Evolutionary conservation across 1,140 invertebrate genomes (phyloP), one percentile per base, ranked within the genome.

Genomic region (Ctenoplectra terminalis): DNA sequence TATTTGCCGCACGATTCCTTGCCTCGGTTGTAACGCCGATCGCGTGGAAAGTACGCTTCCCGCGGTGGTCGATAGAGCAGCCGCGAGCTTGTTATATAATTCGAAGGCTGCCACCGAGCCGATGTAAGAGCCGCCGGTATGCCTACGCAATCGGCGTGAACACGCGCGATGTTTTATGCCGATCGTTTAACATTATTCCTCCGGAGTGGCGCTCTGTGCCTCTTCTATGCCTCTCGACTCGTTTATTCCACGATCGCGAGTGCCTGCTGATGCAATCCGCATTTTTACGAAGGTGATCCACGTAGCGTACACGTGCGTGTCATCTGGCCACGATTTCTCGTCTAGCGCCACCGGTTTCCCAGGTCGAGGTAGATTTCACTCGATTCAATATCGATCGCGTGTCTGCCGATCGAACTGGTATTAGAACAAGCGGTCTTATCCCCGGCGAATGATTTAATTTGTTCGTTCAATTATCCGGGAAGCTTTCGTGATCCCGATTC

Each of bases 41-140:
- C 67, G 76, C 67, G 76, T 26, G 67, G 76, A 72, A 79, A 58
- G 40, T 70, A 79, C 46, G 46, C 20, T 69, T 58, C 9, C 54
- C 76, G 46, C 34, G 76, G 67, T 63, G 67, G n/a, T 72, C 67
- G 67, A 63, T 40, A 7, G 34, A 52, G 43, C 46, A 50, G 26
- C 31, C 43, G 43, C 66, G 66, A 43, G 43, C n/a, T 70, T 43
- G 67, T 78, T 71, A 78, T 46, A 72, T 72, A 79, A 79, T 72
- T 72, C n/a, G 67, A 79, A 79, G 69, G 76, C 56, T 79, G 63
- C 29, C 31, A 29, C 7, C n/a, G 58, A n/a, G 43, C 6, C 31
- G 58, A 31, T 37, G 15, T 23, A 29, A 2, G 29, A 34, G 26
- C 15, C 34, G 52, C 66, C 40, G 60, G 46, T 56, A 56, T 71